These are phyloP conservation scores for Brachionus plicatilis DNA, from an alignment of 1,140 invertebrate species.

Conservation along the genomic window DNA sequence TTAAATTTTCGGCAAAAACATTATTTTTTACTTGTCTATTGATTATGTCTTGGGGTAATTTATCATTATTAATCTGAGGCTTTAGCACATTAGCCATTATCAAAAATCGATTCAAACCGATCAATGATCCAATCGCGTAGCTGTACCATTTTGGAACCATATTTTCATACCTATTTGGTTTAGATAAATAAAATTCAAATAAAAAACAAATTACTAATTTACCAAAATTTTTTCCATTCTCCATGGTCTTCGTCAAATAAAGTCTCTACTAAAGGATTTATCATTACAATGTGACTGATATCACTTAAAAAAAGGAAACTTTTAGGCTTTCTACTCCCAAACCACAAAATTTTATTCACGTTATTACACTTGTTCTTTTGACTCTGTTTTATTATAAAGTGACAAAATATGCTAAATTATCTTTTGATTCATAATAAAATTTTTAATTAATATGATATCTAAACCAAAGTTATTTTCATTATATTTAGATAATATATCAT, in stretches of 20 bases:
- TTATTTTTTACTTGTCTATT: neutral
- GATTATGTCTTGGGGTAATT: neutral
- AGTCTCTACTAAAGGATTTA: constrained; percentile 51
- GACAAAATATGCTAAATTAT: neutral
- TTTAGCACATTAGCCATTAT: constrained; percentile 47
- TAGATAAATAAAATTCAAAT: neutral
- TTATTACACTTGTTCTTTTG: neutral
- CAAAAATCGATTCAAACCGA: constrained; percentile 50
- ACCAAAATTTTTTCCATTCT: constrained; percentile 52
- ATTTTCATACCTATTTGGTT: constrained; percentile 48
- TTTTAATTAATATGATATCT: neutral
- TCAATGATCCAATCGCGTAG: constrained; percentile 51
- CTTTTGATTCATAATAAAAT: neutral
- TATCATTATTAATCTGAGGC: constrained; percentile 45
- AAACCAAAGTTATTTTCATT: no score
- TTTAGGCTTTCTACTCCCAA: neutral
- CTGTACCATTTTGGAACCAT: constrained; percentile 52
- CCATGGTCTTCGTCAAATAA: constrained; percentile 49
- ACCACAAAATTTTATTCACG: neutral
- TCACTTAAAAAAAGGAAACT: constrained; percentile 9
- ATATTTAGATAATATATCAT: no score
- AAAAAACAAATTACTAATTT: constrained; percentile 16
- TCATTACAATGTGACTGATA: constrained; percentile 47
- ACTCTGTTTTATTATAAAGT: neutral
- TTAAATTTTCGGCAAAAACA: neutral